Evolutionary conservation across 1,140 invertebrate species (phyloP).

Genomic region (Samia ricini): DNA sequence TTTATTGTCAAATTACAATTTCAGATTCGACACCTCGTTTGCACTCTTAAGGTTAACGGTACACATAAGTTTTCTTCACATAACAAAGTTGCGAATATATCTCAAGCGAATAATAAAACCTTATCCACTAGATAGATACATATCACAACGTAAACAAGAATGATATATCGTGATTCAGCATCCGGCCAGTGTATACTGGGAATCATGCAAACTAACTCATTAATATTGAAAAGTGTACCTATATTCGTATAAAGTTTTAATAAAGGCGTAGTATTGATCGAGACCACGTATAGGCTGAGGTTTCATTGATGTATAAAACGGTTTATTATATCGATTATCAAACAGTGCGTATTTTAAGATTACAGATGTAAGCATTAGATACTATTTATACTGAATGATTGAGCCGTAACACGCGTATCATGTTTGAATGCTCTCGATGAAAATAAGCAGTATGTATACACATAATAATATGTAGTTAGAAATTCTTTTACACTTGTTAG

Average conservation of each 20-base stretch:
- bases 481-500: constrained; percentile 10
- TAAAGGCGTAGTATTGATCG: constrained; percentile 34
- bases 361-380: constrained; percentile 31
- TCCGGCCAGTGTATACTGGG: constrained; percentile 46
- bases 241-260: constrained; percentile 41
- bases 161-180: constrained; percentile 36
- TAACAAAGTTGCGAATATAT: neutral
- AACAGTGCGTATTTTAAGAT: constrained; percentile 30
- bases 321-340: constrained; percentile 47
- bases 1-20: constrained; percentile 67
- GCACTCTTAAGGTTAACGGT: constrained; percentile 25
- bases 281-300: constrained; percentile 9
- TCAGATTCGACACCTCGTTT: constrained; percentile 58
- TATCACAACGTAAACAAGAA: constrained; percentile 28
- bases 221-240: constrained; percentile 26
- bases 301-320: constrained; percentile 40
- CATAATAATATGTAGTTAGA: constrained; percentile 7
- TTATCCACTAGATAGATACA: constrained; percentile 21
- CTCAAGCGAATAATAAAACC: constrained; percentile 11
- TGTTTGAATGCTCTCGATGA: constrained; percentile 25
- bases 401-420: constrained; percentile 31
- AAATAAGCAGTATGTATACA: constrained; percentile 20
- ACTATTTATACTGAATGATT: constrained; percentile 35
- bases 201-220: constrained; percentile 39
- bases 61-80: neutral